Percentiles rank a stretch among this genome's conserved stretches.
Evolutionary conservation across 2,888 invertebrate genomes (phyloP).

Genomic region (Cerceris ruficornis): DNA sequence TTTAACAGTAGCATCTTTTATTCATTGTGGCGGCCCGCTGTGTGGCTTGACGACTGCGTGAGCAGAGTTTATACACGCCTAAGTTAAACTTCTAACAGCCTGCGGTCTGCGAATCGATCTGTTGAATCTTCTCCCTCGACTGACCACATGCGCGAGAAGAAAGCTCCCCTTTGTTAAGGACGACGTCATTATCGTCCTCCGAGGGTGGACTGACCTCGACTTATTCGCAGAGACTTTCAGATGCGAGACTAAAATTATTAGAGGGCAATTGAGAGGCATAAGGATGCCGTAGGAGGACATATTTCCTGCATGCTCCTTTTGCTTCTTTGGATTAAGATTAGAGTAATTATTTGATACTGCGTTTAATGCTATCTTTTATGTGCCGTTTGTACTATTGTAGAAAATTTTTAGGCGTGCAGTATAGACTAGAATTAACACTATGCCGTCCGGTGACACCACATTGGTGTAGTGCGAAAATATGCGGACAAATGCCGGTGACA

Average conservation of each 20-base stretch:
- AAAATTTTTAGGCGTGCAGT: too few species aligned
- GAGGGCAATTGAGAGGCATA: conserved; percentile 30
- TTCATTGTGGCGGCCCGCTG: conserved; percentile 73
- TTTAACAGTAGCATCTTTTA: conserved; percentile 77
- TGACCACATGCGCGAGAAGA: conserved; percentile 47
- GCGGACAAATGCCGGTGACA: too few species aligned
- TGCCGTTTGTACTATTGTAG: too few species aligned
- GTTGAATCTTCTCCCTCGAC: conserved; percentile 65
- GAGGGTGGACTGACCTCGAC: conserved; percentile 21
- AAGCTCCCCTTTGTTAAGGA: conserved; percentile 62
- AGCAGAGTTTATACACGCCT: conserved; percentile 76
- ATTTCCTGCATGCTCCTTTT: too few species aligned
- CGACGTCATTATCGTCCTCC: conserved; percentile 48
- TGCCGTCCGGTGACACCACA: too few species aligned
- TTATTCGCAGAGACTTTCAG: conserved; percentile 28
- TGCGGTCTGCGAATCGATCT: conserved; percentile 73
- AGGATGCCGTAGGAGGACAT: neutral
- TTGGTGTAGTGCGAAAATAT: too few species aligned
- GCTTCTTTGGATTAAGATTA: too few species aligned
- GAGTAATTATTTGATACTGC: too few species aligned
- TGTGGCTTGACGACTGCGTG: conserved; percentile 76
- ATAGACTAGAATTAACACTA: too few species aligned
- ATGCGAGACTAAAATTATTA: conserved; percentile 51
- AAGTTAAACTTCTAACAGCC: conserved; percentile 76
- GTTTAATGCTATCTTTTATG: too few species aligned